Conservation (phyloP, 2,888 invertebrate genomes). For the Neoaliturus tenellus region DNA sequence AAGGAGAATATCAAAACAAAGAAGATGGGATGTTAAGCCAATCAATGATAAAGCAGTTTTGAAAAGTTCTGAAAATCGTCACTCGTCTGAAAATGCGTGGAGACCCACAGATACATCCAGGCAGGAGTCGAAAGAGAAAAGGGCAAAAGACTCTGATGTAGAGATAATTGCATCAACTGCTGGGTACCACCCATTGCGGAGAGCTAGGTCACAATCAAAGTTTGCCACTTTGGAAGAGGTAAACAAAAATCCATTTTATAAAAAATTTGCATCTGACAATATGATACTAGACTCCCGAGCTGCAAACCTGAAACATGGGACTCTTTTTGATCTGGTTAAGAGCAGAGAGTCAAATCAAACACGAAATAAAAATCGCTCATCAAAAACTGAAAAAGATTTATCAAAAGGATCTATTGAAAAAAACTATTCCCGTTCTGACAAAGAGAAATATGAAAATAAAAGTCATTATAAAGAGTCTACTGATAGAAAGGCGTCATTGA, state of each 20-base stretch:
- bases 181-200: not conserved
- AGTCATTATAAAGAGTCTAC: conserved; percentile 67
- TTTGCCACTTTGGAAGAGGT: not conserved
- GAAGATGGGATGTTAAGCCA: conserved; percentile 17
- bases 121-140: not conserved
- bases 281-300: not conserved
- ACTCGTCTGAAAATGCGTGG: not conserved
- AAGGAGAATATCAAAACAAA: not conserved
- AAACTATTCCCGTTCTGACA: not conserved
- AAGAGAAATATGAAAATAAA: not conserved
- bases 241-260: not conserved
- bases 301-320: not conserved
- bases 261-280: not conserved
- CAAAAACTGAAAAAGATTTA: not conserved
- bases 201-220: not conserved
- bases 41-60: not conserved
- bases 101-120: not conserved
- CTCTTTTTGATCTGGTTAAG: not conserved
- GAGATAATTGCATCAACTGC: not conserved
- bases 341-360: not conserved
- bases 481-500: not conserved
- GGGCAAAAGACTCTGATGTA: not conserved
- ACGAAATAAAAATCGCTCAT: not conserved
- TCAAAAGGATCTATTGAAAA: not conserved
- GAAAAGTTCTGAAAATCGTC: not conserved